A percentile compares a stretch with the other conserved stretches of the same genome.
phyloP scores from a whole-genome alignment of 1,140 invertebrate species.

The Laupala kohalensis region DNA sequence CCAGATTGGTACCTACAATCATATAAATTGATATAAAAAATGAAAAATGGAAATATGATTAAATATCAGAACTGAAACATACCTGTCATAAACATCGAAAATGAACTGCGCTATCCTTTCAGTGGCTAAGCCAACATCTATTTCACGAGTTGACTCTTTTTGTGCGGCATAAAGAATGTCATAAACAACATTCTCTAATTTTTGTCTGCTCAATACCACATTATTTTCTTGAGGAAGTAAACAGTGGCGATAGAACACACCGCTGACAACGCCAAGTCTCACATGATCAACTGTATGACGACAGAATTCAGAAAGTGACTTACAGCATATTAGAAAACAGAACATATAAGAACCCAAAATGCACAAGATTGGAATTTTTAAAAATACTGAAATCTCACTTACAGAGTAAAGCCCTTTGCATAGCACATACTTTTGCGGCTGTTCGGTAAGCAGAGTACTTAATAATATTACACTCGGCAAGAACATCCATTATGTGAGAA shows the following conservation, averaged over 20 bases:
- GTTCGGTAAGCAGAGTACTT: conserved; percentile 69
- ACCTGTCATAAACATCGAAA: conserved; percentile 49
- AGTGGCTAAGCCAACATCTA: conserved; percentile 39
- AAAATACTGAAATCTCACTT: conserved; percentile 22
- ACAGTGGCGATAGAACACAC: conserved; percentile 46
- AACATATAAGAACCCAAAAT: not conserved
- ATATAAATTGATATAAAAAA: not conserved
- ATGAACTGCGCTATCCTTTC: conserved; percentile 45
- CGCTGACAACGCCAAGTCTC: conserved; percentile 33
- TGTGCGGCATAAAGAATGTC: conserved; percentile 49
- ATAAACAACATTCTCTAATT: conserved; percentile 43
- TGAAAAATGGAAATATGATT: not conserved
- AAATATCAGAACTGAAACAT: conserved; percentile 18
- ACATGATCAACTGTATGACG: conserved; percentile 45
- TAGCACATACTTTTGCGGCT: conserved; percentile 59
- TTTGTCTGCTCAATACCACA: conserved; percentile 37
- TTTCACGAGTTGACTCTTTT: conserved; percentile 37
- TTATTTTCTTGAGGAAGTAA: conserved; percentile 42
- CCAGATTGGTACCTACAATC: conserved; percentile 24
- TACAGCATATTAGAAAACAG: not conserved
- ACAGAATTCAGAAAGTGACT: conserved; percentile 11
- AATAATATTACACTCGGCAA: conserved; percentile 58
- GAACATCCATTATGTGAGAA: conserved; percentile 23
- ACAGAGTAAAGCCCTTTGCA: conserved; percentile 53
- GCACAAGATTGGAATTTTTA: not conserved